These are phyloP conservation scores for Balanococcus diminutus DNA, from an alignment of 2,888 invertebrate genomes.

Conservation along the genomic window DNA sequence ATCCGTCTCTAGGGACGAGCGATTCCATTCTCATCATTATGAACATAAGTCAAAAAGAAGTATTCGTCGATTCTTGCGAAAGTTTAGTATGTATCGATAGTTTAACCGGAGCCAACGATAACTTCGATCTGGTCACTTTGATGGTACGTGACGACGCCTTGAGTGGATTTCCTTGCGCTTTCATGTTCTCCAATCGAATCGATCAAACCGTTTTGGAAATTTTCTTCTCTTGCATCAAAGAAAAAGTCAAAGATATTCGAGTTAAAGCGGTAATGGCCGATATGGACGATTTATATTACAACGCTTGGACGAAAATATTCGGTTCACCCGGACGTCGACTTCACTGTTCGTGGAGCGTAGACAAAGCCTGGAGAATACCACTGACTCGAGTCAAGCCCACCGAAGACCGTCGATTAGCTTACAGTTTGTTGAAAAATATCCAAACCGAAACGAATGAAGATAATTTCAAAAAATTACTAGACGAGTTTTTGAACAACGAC, in stretches of 20 bases:
- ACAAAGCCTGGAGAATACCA: neutral
- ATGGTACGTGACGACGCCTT: slow-evolving; percentile 16
- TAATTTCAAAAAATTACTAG: neutral
- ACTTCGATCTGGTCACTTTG: neutral
- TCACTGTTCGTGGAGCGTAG: neutral
- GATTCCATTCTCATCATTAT: slow-evolving; percentile 44
- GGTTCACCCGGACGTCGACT: neutral
- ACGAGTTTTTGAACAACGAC: neutral
- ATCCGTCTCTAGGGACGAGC: neutral
- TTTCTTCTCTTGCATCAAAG: neutral
- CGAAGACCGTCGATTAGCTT: neutral
- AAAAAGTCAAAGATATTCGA: neutral
- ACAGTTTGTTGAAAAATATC: neutral
- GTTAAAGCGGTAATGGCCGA: neutral
- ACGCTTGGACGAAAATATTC: neutral
- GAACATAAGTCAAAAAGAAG: neutral
- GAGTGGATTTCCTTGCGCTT: slow-evolving; percentile 19
- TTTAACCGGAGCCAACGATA: neutral
- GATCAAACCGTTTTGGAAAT: neutral
- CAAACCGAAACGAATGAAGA: slow-evolving; percentile 5
- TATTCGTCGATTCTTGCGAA: neutral
- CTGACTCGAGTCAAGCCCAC: neutral
- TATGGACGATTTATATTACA: neutral
- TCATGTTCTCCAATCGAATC: slow-evolving; percentile 29
- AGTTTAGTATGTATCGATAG: slow-evolving; percentile 34